Percentiles rank a stretch among this genome's conserved stretches.
Conservation (phyloP, 2,888 invertebrate species). For the Cataglyphis livida region DNA sequence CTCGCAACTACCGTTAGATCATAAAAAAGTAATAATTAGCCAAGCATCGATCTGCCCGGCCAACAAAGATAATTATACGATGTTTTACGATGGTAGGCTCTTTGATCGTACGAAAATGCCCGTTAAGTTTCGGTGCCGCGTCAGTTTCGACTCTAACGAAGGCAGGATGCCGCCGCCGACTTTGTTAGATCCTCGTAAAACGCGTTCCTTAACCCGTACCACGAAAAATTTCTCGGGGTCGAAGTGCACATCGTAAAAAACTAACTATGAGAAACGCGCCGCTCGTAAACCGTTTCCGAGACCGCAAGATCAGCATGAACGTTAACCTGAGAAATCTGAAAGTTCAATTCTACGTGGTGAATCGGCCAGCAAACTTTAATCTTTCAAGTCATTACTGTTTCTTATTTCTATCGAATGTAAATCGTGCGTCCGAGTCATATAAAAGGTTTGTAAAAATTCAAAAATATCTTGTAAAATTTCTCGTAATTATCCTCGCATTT, state of each 20-base stretch:
- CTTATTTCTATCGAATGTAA: constrained; percentile 39
- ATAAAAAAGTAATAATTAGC: constrained; percentile 26
- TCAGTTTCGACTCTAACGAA: constrained; percentile 35
- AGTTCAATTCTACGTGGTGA: constrained; percentile 30
- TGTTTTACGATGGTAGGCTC: constrained; percentile 30
- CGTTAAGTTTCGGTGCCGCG: constrained; percentile 51
- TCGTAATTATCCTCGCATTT: neutral
- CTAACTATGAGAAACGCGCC: constrained; percentile 30
- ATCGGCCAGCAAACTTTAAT: constrained; percentile 30
- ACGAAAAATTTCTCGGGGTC: constrained; percentile 43
- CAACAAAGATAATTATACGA: constrained; percentile 31
- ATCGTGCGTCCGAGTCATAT: constrained; percentile 35
- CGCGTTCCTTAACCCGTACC: constrained; percentile 23
- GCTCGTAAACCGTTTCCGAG: constrained; percentile 45
- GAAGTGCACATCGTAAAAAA: constrained; percentile 43
- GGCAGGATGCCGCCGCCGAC: constrained; percentile 36
- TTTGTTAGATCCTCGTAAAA: constrained; percentile 59
- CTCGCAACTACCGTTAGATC: constrained; percentile 16
- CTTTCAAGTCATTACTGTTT: constrained; percentile 29
- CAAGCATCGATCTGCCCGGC: neutral
- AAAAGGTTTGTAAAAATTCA: constrained; percentile 33
- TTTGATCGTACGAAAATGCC: constrained; percentile 59
- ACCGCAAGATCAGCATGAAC: constrained; percentile 34
- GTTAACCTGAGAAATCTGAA: constrained; percentile 40
- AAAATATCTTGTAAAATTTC: constrained; percentile 16